Conservation (phyloP, 2,888 invertebrate species). For the Metellina segmentata region DNA sequence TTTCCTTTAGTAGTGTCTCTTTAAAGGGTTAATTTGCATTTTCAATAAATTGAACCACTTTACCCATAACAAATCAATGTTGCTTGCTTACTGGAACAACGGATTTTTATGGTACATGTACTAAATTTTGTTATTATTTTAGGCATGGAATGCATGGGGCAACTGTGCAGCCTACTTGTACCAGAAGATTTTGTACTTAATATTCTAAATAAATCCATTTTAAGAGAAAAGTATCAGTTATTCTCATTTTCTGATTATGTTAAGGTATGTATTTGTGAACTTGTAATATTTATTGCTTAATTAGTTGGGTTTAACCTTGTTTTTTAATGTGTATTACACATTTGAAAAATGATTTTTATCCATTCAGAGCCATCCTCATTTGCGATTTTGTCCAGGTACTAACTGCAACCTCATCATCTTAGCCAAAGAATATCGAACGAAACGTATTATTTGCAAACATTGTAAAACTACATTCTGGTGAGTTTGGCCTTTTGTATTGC, state of each 20-base stretch:
- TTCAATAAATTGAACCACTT: no score
- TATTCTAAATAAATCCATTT: conserved; percentile 88
- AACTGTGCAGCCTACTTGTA: conserved; percentile 95
- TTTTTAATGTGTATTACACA: not conserved
- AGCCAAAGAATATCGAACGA: conserved; percentile 90
- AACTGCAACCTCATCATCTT: conserved; percentile 95
- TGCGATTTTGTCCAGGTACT: conserved; percentile 95
- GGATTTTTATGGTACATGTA: no score
- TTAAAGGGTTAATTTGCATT: no score
- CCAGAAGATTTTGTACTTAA: conserved; percentile 97
- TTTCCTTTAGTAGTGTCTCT: no score
- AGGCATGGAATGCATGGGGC: conserved; percentile 98
- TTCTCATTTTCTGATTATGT: conserved; percentile 98
- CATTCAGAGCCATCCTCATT: conserved; percentile 81
- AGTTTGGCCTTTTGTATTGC: conserved; percentile 46
- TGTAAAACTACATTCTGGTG: conserved; percentile 96
- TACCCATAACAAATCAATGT: no score
- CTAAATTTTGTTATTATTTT: conserved; percentile 80
- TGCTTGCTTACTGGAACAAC: no score
- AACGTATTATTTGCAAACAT: conserved; percentile 91
- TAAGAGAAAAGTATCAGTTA: conserved; percentile 94
- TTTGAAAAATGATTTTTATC: not conserved
- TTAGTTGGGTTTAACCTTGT: not conserved
- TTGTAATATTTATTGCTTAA: not conserved
- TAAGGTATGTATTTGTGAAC: conserved; percentile 82